Conservation (phyloP, 2,888 invertebrate genomes). For the Tipula unca region DNA sequence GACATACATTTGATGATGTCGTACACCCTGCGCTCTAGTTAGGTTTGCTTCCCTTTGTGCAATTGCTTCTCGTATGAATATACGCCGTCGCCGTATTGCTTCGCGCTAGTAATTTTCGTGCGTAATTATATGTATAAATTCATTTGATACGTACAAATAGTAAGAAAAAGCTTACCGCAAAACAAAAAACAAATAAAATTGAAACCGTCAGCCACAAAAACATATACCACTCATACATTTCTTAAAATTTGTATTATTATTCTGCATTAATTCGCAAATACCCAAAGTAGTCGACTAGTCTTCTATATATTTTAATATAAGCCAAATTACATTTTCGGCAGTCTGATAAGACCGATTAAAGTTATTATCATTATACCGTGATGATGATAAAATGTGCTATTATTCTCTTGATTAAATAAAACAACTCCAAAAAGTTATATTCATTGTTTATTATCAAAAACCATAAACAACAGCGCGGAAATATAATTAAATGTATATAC, state of each 20-base stretch:
- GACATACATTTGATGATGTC: neutral
- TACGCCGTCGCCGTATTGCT: neutral
- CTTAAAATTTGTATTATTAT: neutral
- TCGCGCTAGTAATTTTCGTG: neutral
- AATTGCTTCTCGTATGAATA: neutral
- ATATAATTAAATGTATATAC: neutral
- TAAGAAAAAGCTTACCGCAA: neutral
- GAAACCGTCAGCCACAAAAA: neutral
- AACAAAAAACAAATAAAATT: neutral
- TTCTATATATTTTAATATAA: neutral
- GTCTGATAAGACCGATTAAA: neutral
- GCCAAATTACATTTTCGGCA: neutral
- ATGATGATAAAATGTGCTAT: neutral
- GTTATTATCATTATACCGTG: neutral
- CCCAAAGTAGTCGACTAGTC: neutral
- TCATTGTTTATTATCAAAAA: neutral
- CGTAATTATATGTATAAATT: neutral
- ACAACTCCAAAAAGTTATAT: too few relatives aligned
- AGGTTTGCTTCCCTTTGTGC: neutral
- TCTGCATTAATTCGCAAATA: neutral
- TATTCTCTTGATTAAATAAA: neutral
- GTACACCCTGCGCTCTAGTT: neutral
- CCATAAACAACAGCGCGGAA: neutral
- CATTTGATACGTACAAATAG: neutral
- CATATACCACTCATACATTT: neutral